These are phyloP conservation scores for Epiblema foenella DNA, from an alignment of 2,888 invertebrate genomes.

Conservation along the genomic window DNA sequence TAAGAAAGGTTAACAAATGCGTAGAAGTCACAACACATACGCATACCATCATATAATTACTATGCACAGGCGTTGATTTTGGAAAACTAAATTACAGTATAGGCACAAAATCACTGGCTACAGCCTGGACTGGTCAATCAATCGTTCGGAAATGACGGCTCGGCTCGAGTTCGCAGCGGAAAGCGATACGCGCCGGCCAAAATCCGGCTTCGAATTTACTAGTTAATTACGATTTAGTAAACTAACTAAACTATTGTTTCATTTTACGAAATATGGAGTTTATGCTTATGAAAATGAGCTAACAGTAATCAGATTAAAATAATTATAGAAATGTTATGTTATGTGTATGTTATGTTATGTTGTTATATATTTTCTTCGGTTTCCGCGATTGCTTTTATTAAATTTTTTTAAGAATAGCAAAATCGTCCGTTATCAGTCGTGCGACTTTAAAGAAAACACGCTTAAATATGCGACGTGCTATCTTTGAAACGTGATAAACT, in stretches of 20 bases:
- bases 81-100: constrained; percentile 35
- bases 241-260: background rate
- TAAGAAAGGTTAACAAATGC: background rate
- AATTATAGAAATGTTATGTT: no score
- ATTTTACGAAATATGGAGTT: background rate
- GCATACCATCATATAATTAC: constrained; percentile 2
- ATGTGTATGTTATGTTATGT: no score
- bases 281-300: no score
- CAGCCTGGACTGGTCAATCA: constrained; percentile 38
- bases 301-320: no score
- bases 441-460: no score
- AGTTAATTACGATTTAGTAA: background rate
- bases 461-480: no score
- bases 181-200: background rate
- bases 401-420: no score
- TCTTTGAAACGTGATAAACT: no score
- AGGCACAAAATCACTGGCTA: constrained; percentile 33
- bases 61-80: constrained; percentile 14
- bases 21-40: background rate
- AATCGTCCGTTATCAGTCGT: no score
- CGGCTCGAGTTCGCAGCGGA: constrained; percentile 27
- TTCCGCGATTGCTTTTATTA: no score
- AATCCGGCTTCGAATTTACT: background rate
- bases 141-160: constrained; percentile 36
- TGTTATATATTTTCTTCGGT: no score